These are phyloP conservation scores for Lepidothrix coronata DNA, from an alignment of 2,113 vertebrate species.

Conservation along the genomic window DNA sequence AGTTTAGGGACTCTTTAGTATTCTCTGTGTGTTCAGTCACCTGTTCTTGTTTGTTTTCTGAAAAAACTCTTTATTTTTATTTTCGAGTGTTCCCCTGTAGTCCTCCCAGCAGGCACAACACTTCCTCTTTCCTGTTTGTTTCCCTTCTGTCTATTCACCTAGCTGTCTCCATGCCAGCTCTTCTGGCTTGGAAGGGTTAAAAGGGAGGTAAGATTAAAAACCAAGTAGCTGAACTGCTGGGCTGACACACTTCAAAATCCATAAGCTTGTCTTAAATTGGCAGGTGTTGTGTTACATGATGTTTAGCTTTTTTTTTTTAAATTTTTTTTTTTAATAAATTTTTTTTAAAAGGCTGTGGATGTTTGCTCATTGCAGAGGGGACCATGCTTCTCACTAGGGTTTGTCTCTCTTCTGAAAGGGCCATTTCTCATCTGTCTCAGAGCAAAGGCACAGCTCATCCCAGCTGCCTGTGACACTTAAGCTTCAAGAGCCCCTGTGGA, in stretches of 20 bases:
- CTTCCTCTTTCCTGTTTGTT: background rate
- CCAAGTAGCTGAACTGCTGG: background rate
- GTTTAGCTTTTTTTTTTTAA: background rate
- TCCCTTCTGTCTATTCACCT: background rate
- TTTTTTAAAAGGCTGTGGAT: background rate
- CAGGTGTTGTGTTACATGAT: background rate
- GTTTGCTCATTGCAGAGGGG: background rate
- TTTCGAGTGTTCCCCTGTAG: background rate
- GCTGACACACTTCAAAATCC: background rate
- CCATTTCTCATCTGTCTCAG: background rate
- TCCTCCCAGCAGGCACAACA: background rate
- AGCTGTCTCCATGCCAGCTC: background rate
- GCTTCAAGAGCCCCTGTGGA: rapidly evolving
- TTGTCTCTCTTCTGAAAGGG: background rate
- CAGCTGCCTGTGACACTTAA: rapidly evolving
- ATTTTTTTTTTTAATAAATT: background rate
- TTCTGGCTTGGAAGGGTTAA: background rate
- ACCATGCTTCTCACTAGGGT: rapidly evolving
- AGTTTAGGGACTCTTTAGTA: background rate
- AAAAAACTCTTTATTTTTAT: background rate
- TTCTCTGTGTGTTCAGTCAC: background rate
- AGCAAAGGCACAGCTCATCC: background rate
- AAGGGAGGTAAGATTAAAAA: background rate
- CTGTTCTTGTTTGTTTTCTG: background rate
- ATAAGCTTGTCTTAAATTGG: background rate